Evolutionary conservation across 2,797 vertebrate genomes (phyloP).

Genomic region (Enteromius argenteus): DNA sequence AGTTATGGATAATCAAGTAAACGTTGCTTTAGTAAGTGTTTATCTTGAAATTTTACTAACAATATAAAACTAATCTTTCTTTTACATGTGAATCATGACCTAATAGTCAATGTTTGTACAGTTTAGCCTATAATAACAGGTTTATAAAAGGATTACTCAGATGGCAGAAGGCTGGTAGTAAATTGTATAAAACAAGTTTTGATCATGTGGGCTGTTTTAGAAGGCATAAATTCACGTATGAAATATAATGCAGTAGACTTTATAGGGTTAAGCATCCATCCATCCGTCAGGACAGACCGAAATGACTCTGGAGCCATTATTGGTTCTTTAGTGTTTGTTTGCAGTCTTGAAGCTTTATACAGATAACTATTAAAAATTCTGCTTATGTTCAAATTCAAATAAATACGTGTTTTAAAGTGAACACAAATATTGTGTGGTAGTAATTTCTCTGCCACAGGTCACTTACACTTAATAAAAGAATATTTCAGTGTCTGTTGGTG

Average conservation of each 20-base stretch:
- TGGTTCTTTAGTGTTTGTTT: not conserved
- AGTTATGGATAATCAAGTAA: not conserved
- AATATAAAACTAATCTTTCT: not conserved
- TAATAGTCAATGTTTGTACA: not conserved
- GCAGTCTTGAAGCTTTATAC: not conserved
- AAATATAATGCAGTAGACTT: not conserved
- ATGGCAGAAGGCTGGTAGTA: not conserved
- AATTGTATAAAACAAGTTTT: not conserved
- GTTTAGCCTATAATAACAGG: not conserved
- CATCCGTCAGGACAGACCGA: not conserved
- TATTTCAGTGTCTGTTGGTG: not conserved
- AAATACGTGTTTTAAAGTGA: not conserved
- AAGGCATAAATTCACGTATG: not conserved
- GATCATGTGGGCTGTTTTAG: not conserved
- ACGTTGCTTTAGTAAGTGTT: not conserved
- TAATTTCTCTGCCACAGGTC: not conserved
- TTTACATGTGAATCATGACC: not conserved
- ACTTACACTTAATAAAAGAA: not conserved
- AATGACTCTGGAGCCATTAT: not conserved
- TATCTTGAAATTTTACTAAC: not conserved
- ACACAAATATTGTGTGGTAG: not conserved
- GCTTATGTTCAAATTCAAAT: not conserved
- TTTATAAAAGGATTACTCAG: not conserved
- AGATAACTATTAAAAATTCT: not conserved
- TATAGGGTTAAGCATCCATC: not conserved